Conservation (phyloP, 2,888 invertebrate species). For the Dicyrtoma fusca region DNA sequence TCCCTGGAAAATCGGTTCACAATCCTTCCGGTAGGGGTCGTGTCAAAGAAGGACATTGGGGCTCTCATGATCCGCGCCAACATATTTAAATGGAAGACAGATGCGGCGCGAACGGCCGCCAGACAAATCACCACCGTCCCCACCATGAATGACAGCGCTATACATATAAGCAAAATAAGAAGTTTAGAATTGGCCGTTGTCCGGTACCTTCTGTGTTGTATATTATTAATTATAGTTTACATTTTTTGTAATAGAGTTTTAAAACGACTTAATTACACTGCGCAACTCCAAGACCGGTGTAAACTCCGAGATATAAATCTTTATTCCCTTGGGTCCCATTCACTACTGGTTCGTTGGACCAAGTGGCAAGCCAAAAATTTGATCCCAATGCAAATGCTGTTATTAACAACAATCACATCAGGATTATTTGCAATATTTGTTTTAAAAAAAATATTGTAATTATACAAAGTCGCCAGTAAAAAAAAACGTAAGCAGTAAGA, state of each 20-base stretch:
- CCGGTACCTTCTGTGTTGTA: too few species aligned
- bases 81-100: conserved; percentile 69
- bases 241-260: conserved; percentile 15
- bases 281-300: conserved; percentile 59
- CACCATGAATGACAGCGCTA: conserved; percentile 5
- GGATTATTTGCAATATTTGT: conserved; percentile 7
- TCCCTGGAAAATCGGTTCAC: conserved; percentile 67
- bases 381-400: conserved; percentile 56
- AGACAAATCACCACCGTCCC: conserved; percentile 61
- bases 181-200: too few species aligned
- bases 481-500: too few species aligned
- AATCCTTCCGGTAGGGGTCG: conserved; percentile 76
- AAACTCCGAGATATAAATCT: conserved; percentile 59
- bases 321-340: conserved; percentile 54
- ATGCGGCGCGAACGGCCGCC: conserved; percentile 66
- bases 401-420: too few species aligned
- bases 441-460: not conserved
- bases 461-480: not conserved
- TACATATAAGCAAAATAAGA: conserved; percentile 58
- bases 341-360: conserved; percentile 49
- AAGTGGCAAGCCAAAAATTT: conserved; percentile 58
- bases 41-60: conserved; percentile 76
- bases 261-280: too few species aligned
- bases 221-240: not conserved
- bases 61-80: conserved; percentile 70